Evolutionary conservation across 2,888 invertebrate genomes (phyloP).

Genomic region (Zeuzera pyrina): DNA sequence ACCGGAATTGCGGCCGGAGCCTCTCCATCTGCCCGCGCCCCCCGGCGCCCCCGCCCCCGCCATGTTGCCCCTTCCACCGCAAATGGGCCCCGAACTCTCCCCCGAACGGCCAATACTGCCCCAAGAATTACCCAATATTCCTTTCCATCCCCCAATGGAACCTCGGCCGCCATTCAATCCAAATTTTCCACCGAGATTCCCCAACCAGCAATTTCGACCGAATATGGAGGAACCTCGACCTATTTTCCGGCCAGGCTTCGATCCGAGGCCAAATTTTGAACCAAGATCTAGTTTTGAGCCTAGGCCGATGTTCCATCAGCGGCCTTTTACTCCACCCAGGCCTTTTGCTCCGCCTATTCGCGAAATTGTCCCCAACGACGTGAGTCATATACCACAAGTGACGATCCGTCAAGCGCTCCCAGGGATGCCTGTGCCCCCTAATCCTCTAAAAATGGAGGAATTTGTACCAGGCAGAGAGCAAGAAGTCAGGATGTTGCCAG

Average conservation of each 20-base stretch:
- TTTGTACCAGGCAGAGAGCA: constrained; percentile 28
- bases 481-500: constrained; percentile 57
- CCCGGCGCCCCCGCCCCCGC: constrained; percentile 4
- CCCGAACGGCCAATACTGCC: constrained; percentile 30
- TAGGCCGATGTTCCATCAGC: constrained; percentile 31
- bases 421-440: constrained; percentile 10
- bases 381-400: constrained; percentile 43
- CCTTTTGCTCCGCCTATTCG: constrained; percentile 33
- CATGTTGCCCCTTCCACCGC: constrained; percentile 8
- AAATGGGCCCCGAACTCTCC: constrained; percentile 27
- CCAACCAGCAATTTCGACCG: constrained; percentile 21
- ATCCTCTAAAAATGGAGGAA: constrained; percentile 12
- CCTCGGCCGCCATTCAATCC: constrained; percentile 23
- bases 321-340: constrained; percentile 24
- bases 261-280: constrained; percentile 28
- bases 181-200: constrained; percentile 20
- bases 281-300: constrained; percentile 32
- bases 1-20: constrained; percentile 1
- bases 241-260: constrained; percentile 12
- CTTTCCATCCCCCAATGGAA: constrained; percentile 21
- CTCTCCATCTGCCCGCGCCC: constrained; percentile 7
- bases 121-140: constrained; percentile 20
- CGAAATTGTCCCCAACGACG: constrained; percentile 33
- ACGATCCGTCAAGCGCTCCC: constrained; percentile 40
- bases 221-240: constrained; percentile 25